Percentiles rank a stretch among this genome's conserved stretches.
Evolutionary conservation across 1,140 invertebrate genomes (phyloP).

Genomic region (Drosophila saltans): DNA sequence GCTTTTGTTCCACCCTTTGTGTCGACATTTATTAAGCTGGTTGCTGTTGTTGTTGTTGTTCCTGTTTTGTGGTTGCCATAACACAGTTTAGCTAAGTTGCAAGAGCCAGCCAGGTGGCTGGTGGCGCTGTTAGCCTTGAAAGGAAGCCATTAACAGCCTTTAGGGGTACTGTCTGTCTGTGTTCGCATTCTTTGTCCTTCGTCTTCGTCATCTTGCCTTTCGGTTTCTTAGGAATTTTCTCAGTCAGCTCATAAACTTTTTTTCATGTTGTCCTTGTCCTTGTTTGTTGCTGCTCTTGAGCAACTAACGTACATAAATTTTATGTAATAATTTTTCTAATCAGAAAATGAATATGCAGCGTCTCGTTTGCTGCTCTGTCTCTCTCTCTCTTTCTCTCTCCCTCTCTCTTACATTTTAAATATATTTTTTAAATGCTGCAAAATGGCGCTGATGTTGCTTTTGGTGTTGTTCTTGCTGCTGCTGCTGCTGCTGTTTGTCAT

Average conservation of each 20-base stretch:
- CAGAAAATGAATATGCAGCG: constrained; percentile 64
- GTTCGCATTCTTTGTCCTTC: constrained; percentile 30
- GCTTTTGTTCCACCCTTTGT: constrained; percentile 45
- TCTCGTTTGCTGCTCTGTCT: not conserved
- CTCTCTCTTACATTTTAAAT: constrained; percentile 6
- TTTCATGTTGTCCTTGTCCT: constrained; percentile 20
- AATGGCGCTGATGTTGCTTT: constrained; percentile 36
- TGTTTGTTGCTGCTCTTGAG: constrained; percentile 6
- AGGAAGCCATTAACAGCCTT: constrained; percentile 77
- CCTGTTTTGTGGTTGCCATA: constrained; percentile 67
- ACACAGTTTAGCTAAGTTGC: constrained; percentile 59
- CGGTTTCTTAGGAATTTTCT: not conserved
- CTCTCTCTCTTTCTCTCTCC: not conserved
- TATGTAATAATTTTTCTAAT: constrained; percentile 80
- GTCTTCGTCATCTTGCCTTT: not conserved
- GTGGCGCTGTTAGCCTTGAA: constrained; percentile 46
- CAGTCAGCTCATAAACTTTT: constrained; percentile 49
- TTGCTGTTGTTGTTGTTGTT: constrained; percentile 59
- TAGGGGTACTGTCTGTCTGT: constrained; percentile 48
- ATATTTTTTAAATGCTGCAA: constrained; percentile 71
- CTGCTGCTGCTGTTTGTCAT: constrained; percentile 69
- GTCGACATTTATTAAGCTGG: constrained; percentile 78
- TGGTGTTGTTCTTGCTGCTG: constrained; percentile 23
- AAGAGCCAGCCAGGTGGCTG: constrained; percentile 29
- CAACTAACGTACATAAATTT: constrained; percentile 75